These are phyloP conservation scores for Synodontis membranacea DNA, from an alignment of 2,113 vertebrate species.

Conservation along the genomic window DNA sequence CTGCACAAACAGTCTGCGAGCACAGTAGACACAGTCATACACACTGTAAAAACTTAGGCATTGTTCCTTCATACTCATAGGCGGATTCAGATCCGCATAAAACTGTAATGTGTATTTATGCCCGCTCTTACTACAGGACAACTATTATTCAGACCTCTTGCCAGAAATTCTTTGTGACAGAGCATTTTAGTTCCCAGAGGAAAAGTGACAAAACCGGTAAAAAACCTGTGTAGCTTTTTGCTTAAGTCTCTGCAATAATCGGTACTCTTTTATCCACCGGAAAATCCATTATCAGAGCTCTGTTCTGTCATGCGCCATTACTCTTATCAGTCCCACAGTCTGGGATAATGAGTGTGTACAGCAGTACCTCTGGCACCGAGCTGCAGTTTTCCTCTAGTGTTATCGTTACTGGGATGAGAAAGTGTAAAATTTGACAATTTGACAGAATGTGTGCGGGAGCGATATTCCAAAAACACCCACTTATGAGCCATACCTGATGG, in stretches of 20 bases:
- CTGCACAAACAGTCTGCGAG: slow-evolving; percentile 43
- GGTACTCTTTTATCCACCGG: slow-evolving; percentile 52
- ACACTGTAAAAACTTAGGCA: slow-evolving; percentile 54
- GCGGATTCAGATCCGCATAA: not conserved
- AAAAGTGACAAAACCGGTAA: slow-evolving; percentile 2
- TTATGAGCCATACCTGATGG: slow-evolving; percentile 84
- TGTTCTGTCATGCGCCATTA: slow-evolving; percentile 48
- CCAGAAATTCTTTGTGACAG: not conserved
- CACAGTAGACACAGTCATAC: slow-evolving; percentile 53
- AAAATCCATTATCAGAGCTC: slow-evolving; percentile 58
- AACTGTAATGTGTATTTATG: not conserved
- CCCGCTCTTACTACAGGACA: not conserved
- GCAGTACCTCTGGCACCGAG: slow-evolving; percentile 56
- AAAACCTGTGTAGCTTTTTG: slow-evolving; percentile 24
- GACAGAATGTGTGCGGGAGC: not conserved
- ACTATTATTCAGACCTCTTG: not conserved
- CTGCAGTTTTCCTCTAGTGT: slow-evolving; percentile 26
- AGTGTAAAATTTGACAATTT: not conserved
- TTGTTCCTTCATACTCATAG: not conserved
- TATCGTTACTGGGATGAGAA: not conserved
- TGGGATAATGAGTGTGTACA: slow-evolving; percentile 59
- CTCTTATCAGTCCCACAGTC: slow-evolving; percentile 62
- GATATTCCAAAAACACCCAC: not conserved
- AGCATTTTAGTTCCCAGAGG: slow-evolving; percentile 22
- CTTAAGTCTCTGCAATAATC: slow-evolving; percentile 34